These are phyloP conservation scores for Semicossyphus pulcher DNA, from an alignment of 2,113 vertebrate species.

Conservation along the genomic window DNA sequence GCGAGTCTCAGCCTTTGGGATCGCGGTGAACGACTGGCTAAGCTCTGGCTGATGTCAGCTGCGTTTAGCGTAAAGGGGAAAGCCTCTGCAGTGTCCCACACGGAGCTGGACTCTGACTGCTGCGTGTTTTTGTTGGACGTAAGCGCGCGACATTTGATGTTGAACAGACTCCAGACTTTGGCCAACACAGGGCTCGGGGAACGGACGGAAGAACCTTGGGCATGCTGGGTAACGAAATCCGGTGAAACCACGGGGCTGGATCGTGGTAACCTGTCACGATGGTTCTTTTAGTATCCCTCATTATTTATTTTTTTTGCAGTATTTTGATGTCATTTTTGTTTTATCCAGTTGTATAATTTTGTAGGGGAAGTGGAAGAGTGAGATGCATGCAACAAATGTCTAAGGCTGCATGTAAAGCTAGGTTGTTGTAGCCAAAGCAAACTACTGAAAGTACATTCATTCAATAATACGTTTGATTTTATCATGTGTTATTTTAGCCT, in stretches of 20 bases:
- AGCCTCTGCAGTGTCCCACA: constrained; percentile 51
- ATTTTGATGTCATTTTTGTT: constrained; percentile 15
- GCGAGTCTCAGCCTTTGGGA: constrained; percentile 67
- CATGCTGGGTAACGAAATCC: constrained; percentile 67
- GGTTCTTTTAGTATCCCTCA: neutral
- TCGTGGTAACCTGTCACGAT: constrained; percentile 26
- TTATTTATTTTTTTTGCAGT: neutral
- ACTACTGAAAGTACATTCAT: no score
- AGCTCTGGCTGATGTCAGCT: constrained; percentile 71
- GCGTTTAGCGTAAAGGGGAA: constrained; percentile 48
- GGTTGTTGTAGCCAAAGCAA: no score
- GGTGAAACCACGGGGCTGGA: constrained; percentile 35
- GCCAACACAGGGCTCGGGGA: constrained; percentile 42
- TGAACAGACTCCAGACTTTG: constrained; percentile 64
- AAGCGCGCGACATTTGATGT: constrained; percentile 51
- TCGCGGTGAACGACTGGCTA: constrained; percentile 65
- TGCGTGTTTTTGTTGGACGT: constrained; percentile 78
- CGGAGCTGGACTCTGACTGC: constrained; percentile 52
- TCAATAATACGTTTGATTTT: no score
- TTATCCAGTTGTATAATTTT: no score
- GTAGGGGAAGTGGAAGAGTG: no score
- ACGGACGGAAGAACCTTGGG: constrained; percentile 44
- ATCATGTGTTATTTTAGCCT: no score
- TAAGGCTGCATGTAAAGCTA: no score
- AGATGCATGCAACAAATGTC: no score